Conservation (phyloP, 2,113 vertebrate genomes). For the Aptenodytes forsteri region DNA sequence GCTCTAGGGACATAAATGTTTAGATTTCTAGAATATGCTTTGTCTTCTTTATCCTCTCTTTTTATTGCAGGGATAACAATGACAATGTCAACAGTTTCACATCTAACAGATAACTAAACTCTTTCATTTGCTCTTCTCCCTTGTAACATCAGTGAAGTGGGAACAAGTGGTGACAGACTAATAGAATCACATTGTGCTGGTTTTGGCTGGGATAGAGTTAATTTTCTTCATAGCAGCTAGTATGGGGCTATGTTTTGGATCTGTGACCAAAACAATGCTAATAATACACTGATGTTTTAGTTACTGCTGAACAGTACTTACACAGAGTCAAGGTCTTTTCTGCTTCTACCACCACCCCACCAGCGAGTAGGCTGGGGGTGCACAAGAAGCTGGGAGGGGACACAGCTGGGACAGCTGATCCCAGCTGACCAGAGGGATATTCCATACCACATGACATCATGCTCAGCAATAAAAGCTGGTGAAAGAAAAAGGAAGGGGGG, state of each 20-base stretch:
- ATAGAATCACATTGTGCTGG: background rate
- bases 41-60: background rate
- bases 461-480: background rate
- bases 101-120: background rate
- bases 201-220: background rate
- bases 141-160: background rate
- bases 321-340: background rate
- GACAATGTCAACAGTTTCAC: background rate
- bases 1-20: background rate
- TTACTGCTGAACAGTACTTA: background rate
- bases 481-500: background rate
- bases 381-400: background rate
- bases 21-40: background rate
- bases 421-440: background rate
- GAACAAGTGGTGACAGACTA: background rate
- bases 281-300: background rate
- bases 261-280: background rate
- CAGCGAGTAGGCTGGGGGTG: fast-evolving
- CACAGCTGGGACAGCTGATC: background rate
- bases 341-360: fast-evolving
- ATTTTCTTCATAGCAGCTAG: background rate
- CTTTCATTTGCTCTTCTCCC: background rate
- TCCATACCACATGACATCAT: fast-evolving
- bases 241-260: background rate
- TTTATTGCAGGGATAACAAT: background rate